A percentile compares a stretch with the other conserved stretches of the same genome.
These are phyloP conservation scores for Cepaea nemoralis DNA, from an alignment of 1,140 invertebrate species.

Conservation along the genomic window DNA sequence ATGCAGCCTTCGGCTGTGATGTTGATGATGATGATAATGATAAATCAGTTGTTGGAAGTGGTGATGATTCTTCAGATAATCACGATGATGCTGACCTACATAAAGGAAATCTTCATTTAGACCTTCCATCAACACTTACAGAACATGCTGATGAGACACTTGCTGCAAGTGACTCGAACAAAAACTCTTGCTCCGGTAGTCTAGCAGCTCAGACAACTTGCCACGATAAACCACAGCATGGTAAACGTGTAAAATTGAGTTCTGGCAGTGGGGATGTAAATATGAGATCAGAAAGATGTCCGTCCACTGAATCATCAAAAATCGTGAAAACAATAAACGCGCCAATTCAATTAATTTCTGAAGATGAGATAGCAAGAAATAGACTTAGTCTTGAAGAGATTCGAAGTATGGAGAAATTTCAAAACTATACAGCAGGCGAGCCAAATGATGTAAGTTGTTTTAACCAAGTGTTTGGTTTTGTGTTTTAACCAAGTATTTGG, in stretches of 20 bases:
- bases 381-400: conserved; percentile 73
- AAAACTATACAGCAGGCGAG: conserved; percentile 72
- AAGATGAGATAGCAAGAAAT: conserved; percentile 54
- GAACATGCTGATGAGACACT: too few relatives aligned
- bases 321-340: background rate
- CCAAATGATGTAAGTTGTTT: conserved; percentile 66
- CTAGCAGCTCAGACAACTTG: too few relatives aligned
- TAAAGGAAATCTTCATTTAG: too few relatives aligned
- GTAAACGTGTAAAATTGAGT: background rate
- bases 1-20: conserved; percentile 38
- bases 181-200: too few relatives aligned
- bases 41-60: too few relatives aligned
- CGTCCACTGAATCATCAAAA: background rate
- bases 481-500: too few relatives aligned
- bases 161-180: too few relatives aligned
- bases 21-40: background rate
- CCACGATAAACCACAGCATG: too few relatives aligned
- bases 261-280: too few relatives aligned
- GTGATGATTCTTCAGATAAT: background rate
- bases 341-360: conserved; percentile 41
- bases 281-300: background rate
- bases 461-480: too few relatives aligned
- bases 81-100: background rate
- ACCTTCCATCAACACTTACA: too few relatives aligned
- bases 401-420: conserved; percentile 72